A percentile compares a stretch with the other conserved stretches of the same genome.
Conservation (phyloP, 1,140 invertebrate species). For the Gyrodactylus salaris region DNA sequence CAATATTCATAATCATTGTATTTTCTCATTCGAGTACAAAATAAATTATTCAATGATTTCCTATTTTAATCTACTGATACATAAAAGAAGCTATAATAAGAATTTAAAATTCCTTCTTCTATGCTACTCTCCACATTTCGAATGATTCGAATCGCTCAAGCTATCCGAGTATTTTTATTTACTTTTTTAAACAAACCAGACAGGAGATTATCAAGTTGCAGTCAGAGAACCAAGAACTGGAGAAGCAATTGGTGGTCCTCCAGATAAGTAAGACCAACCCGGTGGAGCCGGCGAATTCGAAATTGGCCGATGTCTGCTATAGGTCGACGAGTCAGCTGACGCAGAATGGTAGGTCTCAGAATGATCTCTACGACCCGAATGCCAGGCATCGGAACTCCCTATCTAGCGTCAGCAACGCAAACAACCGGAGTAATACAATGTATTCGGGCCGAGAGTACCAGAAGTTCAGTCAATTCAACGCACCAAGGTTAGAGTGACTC, state of each 20-base stretch:
- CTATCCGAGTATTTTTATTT: not conserved
- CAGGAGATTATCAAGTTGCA: constrained; percentile 44
- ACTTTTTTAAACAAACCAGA: constrained; percentile 18
- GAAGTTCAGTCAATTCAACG: not conserved
- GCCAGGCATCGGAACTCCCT: not conserved
- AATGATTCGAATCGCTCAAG: not conserved
- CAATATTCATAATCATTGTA: too few species aligned
- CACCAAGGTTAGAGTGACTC: not conserved
- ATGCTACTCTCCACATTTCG: not conserved
- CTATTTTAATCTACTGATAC: not conserved
- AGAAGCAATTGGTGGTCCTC: constrained; percentile 32
- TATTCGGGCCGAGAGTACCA: not conserved
- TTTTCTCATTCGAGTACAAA: not conserved
- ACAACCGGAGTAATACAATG: not conserved
- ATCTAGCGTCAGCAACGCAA: not conserved
- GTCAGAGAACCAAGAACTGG: constrained; percentile 46
- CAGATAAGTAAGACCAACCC: not conserved
- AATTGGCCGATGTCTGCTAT: not conserved
- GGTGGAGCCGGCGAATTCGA: not conserved
- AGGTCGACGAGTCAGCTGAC: not conserved
- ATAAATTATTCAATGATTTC: not conserved
- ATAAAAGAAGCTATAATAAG: not conserved
- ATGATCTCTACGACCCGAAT: not conserved
- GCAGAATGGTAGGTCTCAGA: not conserved
- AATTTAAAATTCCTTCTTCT: too few species aligned